phyloP scores from a whole-genome alignment of 2,888 invertebrate genomes.

The Seira sanloemensis region DNA sequence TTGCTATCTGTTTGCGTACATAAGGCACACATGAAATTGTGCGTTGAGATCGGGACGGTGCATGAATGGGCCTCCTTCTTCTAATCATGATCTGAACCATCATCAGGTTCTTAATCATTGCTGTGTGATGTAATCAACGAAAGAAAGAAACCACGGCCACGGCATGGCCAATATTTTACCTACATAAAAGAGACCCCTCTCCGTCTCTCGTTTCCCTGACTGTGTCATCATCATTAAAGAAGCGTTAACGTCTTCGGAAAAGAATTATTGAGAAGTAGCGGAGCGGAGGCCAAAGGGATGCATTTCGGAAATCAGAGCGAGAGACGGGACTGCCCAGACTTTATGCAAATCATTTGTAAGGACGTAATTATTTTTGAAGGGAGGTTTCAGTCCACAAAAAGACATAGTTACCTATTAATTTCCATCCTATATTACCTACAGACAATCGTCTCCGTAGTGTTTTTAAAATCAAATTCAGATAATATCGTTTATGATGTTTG shows the following conservation, averaged over 20 bases:
- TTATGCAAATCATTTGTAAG: no score
- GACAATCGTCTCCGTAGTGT: no score
- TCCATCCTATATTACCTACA: no score
- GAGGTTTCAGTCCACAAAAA: no score
- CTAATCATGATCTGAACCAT: neutral
- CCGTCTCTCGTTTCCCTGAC: neutral
- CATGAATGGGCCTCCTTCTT: neutral
- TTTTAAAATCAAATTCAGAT: no score
- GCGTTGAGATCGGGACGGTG: neutral
- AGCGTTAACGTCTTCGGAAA: neutral
- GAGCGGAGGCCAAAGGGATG: no score
- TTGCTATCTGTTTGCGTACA: no score
- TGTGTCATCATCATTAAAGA: constrained; percentile 11
- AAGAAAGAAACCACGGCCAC: constrained; percentile 15
- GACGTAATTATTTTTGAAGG: no score
- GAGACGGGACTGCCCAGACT: no score
- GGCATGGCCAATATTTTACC: constrained; percentile 17
- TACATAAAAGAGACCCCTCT: constrained; percentile 13
- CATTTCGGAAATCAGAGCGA: no score
- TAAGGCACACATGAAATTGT: neutral
- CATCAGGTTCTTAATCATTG: constrained; percentile 10
- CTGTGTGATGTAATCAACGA: constrained; percentile 14
- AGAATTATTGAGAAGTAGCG: constrained; percentile 7
- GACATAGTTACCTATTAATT: no score
- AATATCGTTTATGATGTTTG: no score